phyloP scores from a whole-genome alignment of 2,888 invertebrate species.

The Lithosia quadra region DNA sequence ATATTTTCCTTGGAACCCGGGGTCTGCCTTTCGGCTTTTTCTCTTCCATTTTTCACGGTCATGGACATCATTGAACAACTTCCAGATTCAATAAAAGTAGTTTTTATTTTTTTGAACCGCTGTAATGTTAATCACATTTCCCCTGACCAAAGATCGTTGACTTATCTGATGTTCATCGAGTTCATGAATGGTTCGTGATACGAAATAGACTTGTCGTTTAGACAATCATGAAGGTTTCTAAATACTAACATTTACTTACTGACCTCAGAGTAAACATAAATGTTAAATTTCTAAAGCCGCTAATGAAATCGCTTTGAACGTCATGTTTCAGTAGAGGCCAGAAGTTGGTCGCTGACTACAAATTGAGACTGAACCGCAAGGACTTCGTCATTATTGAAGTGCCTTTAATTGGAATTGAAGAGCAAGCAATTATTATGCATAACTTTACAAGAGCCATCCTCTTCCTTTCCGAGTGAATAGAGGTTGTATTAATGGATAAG shows the following conservation, averaged over 20 bases:
- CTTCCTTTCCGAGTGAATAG: slow-evolving; percentile 62
- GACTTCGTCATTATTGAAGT: slow-evolving; percentile 68
- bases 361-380: slow-evolving; percentile 57
- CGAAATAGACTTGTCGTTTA: no score
- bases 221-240: no score
- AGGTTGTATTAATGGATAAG: slow-evolving; percentile 66
- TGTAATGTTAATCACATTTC: no score
- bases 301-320: slow-evolving; percentile 53
- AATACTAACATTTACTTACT: background rate
- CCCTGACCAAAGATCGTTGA: no score
- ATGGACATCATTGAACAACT: no score
- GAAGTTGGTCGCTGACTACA: slow-evolving; percentile 44
- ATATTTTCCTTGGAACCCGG: no score
- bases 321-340: slow-evolving; percentile 39
- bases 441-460: slow-evolving; percentile 72
- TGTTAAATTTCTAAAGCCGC: slow-evolving; percentile 17
- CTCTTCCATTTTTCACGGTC: no score
- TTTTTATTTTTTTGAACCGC: no score
- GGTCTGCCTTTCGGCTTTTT: no score
- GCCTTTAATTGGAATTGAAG: slow-evolving; percentile 76
- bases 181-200: no score
- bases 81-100: no score
- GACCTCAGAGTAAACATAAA: background rate
- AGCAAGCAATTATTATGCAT: slow-evolving; percentile 80
- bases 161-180: no score